Evolutionary conservation across 1,140 invertebrate species (phyloP).

Genomic region (Drepana arcuata): DNA sequence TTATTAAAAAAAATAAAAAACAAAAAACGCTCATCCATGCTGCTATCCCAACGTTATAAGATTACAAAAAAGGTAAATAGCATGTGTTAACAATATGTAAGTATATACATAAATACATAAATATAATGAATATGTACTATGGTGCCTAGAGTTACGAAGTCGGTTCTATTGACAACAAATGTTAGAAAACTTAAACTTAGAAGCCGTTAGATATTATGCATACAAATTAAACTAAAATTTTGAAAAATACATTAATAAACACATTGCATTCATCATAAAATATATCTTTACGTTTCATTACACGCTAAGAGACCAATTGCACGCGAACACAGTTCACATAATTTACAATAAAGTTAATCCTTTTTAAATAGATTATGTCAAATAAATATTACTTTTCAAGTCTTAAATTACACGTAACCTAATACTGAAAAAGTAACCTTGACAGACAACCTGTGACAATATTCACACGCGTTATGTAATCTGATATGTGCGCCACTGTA

Average conservation of each 20-base stretch:
- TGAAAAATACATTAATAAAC: slow-evolving; percentile 51
- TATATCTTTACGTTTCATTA: slow-evolving; percentile 24
- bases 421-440: slow-evolving; percentile 60
- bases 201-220: slow-evolving; percentile 24
- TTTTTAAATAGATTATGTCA: slow-evolving; percentile 29
- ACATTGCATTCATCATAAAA: slow-evolving; percentile 37
- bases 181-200: too few relatives aligned
- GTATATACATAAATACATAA: slow-evolving; percentile 31
- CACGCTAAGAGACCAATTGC: slow-evolving; percentile 44
- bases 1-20: slow-evolving; percentile 67
- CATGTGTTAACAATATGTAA: slow-evolving; percentile 39
- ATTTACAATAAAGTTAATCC: slow-evolving; percentile 27
- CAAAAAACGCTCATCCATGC: slow-evolving; percentile 50
- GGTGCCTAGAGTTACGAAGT: slow-evolving; percentile 30
- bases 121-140: too few relatives aligned
- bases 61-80: slow-evolving; percentile 43
- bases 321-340: slow-evolving; percentile 21
- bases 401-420: slow-evolving; percentile 50
- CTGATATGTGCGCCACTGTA: too few relatives aligned
- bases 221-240: slow-evolving; percentile 36
- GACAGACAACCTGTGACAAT: too few relatives aligned
- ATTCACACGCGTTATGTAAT: too few relatives aligned
- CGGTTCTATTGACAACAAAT: too few relatives aligned
- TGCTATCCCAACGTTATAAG: slow-evolving; percentile 44
- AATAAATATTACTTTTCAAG: slow-evolving; percentile 48